phyloP scores from a whole-genome alignment of 2,113 vertebrate genomes.

The Maccullochella peelii region DNA sequence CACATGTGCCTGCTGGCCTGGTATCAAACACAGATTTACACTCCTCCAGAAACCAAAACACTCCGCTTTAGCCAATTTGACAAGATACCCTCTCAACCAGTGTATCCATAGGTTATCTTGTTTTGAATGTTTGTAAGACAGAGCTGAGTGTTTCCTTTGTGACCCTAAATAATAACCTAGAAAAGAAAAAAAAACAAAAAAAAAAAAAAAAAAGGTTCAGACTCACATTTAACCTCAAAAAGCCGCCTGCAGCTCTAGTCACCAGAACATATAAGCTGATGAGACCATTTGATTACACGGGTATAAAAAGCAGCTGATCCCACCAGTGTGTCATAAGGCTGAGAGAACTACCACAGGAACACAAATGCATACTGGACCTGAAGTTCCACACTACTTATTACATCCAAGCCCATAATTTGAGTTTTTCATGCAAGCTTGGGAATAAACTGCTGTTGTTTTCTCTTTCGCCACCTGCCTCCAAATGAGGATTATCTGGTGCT shows the following conservation, averaged over 20 bases:
- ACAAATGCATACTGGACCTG: neutral
- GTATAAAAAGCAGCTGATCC: slow-evolving; percentile 44
- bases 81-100: neutral
- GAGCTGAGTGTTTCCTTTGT: neutral
- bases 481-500: slow-evolving; percentile 19
- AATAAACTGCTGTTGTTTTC: slow-evolving; percentile 22
- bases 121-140: neutral
- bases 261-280: neutral
- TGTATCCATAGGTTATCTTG: neutral
- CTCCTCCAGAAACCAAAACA: neutral
- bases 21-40: slow-evolving; percentile 18
- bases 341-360: neutral
- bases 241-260: neutral
- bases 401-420: slow-evolving; percentile 7
- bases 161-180: neutral
- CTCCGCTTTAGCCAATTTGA: neutral
- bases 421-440: slow-evolving; percentile 31
- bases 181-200: no score
- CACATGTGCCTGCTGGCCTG: slow-evolving; percentile 14
- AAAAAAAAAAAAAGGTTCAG: no score
- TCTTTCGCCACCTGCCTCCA: neutral
- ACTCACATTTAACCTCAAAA: neutral
- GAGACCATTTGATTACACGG: slow-evolving; percentile 33
- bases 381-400: slow-evolving; percentile 16
- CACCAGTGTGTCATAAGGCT: neutral